Conservation (phyloP, 2,797 vertebrate genomes). For the Acipenser oxyrinchus region DNA sequence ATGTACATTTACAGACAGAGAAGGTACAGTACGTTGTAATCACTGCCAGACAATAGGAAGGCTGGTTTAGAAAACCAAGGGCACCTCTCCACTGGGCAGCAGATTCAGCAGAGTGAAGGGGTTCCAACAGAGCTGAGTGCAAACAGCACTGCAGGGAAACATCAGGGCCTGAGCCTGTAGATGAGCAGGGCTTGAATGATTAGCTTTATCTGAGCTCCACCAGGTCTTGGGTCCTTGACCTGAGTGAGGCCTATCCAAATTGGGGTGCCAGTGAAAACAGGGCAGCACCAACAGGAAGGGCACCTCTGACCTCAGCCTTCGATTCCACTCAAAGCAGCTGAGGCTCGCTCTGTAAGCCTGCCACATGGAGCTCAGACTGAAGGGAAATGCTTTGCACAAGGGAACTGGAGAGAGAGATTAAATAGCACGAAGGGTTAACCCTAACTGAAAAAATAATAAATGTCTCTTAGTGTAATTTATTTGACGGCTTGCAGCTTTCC, state of each 20-base stretch:
- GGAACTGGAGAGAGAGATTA: not conserved
- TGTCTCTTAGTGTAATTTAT: too few species aligned
- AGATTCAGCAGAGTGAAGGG: too few species aligned
- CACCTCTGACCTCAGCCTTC: slow-evolving; percentile 1
- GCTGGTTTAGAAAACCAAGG: too few species aligned
- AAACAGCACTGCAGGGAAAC: not conserved
- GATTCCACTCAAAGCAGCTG: not conserved
- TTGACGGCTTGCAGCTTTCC: too few species aligned
- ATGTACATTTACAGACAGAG: too few species aligned
- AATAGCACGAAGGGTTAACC: not conserved
- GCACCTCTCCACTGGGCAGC: too few species aligned
- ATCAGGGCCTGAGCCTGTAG: too few species aligned
- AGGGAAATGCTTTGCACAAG: not conserved
- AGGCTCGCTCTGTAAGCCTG: not conserved
- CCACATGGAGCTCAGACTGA: not conserved
- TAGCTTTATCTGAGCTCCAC: not conserved
- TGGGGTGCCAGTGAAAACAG: not conserved
- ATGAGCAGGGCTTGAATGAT: not conserved
- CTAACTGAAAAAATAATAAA: too few species aligned
- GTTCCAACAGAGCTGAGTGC: too few species aligned
- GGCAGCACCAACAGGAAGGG: not conserved
- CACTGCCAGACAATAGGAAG: too few species aligned
- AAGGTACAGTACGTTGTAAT: too few species aligned
- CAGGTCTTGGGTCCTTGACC: not conserved
- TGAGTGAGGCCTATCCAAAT: not conserved